A percentile compares a stretch with the other conserved stretches of the same genome.
These are phyloP conservation scores for Miniopterus natalensis DNA, from an alignment of 2,113 vertebrate genomes.

Conservation along the genomic window DNA sequence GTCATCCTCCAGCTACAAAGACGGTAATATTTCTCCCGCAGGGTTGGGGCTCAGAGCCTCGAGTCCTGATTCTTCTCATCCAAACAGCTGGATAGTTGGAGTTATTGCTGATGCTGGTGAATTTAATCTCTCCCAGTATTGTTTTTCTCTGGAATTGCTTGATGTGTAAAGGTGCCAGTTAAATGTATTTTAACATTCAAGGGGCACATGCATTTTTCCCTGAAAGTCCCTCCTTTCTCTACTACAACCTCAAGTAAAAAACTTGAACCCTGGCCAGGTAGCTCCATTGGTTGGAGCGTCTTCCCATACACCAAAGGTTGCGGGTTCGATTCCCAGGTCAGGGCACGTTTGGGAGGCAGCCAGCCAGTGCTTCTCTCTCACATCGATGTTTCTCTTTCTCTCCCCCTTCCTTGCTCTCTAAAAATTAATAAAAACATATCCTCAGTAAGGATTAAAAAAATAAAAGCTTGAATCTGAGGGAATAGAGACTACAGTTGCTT, in stretches of 20 bases:
- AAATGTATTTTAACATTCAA: background rate
- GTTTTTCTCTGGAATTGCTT: conserved; percentile 36
- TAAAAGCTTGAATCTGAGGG: background rate
- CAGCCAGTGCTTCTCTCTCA: background rate
- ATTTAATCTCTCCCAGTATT: background rate
- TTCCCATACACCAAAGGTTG: background rate
- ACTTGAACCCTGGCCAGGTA: background rate
- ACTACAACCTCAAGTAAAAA: background rate
- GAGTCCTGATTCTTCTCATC: background rate
- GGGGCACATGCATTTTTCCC: background rate
- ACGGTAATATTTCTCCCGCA: background rate
- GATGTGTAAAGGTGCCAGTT: background rate
- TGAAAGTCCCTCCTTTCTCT: background rate
- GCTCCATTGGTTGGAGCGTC: background rate
- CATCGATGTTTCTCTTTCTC: background rate
- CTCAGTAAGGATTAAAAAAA: background rate
- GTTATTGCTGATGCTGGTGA: background rate
- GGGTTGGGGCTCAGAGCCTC: background rate
- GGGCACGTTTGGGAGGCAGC: too few relatives aligned
- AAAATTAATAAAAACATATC: background rate
- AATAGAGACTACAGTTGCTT: background rate
- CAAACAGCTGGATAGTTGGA: background rate
- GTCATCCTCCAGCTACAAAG: background rate
- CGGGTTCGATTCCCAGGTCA: background rate
- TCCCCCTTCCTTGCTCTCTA: background rate